These are phyloP conservation scores for Sarcophaga rosellei DNA, from an alignment of 2,888 invertebrate genomes.

Conservation along the genomic window DNA sequence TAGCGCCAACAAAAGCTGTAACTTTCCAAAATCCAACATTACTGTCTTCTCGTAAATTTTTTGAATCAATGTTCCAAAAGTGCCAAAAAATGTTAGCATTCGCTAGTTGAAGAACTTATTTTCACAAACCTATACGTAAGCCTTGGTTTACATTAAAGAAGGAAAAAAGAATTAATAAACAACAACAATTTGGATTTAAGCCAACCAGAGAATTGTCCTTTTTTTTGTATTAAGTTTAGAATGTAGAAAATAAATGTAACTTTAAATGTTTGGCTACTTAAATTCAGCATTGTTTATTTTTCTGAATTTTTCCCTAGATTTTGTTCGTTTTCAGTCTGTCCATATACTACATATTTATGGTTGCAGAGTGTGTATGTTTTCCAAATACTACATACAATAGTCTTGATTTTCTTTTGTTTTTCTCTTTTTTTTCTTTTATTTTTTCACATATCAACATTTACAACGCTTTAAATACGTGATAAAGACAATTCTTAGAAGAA, in stretches of 20 bases:
- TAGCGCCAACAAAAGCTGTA: too few relatives aligned
- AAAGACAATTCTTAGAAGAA: constrained; percentile 66
- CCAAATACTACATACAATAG: constrained; percentile 17
- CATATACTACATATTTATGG: constrained; percentile 9
- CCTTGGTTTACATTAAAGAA: neutral
- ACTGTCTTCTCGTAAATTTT: neutral
- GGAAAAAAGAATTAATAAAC: neutral
- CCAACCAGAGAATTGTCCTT: constrained; percentile 17
- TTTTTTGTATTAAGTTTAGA: constrained; percentile 26
- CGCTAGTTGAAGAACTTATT: neutral
- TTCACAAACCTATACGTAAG: neutral
- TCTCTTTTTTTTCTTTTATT: constrained; percentile 24
- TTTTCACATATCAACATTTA: constrained; percentile 60
- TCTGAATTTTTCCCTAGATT: neutral
- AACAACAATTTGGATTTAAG: neutral
- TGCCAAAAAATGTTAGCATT: neutral
- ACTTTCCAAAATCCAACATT: neutral
- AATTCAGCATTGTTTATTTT: constrained; percentile 43
- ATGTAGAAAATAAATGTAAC: constrained; percentile 30
- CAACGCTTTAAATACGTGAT: constrained; percentile 68
- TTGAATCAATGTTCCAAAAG: neutral
- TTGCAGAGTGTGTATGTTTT: constrained; percentile 23
- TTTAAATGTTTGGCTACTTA: constrained; percentile 64
- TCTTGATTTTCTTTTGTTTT: constrained; percentile 25
- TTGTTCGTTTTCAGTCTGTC: constrained; percentile 10